These are phyloP conservation scores for Rhingia rostrata DNA, from an alignment of 2,888 invertebrate genomes.

Conservation along the genomic window DNA sequence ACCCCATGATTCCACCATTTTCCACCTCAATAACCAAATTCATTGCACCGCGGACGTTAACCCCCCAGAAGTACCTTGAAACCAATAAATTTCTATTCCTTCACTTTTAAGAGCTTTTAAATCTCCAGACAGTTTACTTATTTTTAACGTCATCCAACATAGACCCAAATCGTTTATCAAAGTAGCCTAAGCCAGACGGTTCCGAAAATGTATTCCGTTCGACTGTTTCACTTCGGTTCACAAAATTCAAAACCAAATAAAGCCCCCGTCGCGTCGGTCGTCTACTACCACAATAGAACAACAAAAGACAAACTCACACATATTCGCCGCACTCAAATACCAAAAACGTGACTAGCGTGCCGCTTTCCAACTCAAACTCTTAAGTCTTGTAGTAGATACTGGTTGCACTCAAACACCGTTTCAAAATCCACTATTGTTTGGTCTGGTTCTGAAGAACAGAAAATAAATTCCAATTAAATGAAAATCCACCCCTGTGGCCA, in stretches of 20 bases:
- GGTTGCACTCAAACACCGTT: constrained; percentile 12
- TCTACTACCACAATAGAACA: constrained; percentile 2
- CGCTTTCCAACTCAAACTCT: not conserved
- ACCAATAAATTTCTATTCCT: constrained; percentile 41
- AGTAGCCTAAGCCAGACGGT: constrained; percentile 26
- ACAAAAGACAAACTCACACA: not conserved
- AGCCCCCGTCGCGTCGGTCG: not conserved
- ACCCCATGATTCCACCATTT: not conserved
- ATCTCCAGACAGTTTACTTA: constrained; percentile 14
- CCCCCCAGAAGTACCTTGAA: not conserved
- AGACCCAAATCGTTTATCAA: constrained; percentile 49
- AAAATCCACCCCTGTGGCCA: not conserved
- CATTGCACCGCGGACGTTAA: not conserved
- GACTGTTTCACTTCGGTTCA: not conserved
- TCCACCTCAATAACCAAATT: not conserved
- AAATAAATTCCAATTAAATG: constrained; percentile 55
- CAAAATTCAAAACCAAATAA: constrained; percentile 7
- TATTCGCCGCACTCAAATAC: constrained; percentile 20
- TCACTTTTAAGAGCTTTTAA: constrained; percentile 23
- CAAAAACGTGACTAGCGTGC: constrained; percentile 54
- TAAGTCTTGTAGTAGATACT: not conserved
- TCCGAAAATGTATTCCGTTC: constrained; percentile 5
- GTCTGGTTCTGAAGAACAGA: constrained; percentile 10
- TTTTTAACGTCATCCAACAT: constrained; percentile 36
- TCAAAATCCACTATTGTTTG: constrained; percentile 26